Evolutionary conservation across 2,113 vertebrate genomes (phyloP).

Genomic region (Neoarius graeffei): DNA sequence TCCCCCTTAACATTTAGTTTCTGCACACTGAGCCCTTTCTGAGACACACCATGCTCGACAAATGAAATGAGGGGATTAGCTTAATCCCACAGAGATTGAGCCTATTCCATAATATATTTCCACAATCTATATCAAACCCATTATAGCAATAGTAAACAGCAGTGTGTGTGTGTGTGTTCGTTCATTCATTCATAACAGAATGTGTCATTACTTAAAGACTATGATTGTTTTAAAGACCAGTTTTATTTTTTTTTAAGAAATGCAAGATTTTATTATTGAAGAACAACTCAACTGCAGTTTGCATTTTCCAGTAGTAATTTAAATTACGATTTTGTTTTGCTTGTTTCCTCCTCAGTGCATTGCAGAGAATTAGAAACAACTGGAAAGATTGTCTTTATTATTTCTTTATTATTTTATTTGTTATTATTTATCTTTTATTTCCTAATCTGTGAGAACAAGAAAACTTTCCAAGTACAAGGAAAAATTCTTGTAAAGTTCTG

Average conservation of each 20-base stretch:
- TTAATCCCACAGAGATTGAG: conserved; percentile 54
- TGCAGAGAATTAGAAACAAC: neutral
- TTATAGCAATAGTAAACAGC: conserved; percentile 31
- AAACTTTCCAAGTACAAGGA: neutral
- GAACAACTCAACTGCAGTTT: neutral
- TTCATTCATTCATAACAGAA: neutral
- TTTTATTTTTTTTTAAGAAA: neutral
- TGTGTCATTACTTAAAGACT: neutral
- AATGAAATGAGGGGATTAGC: conserved; percentile 57
- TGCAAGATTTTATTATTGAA: neutral
- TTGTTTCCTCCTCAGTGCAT: neutral
- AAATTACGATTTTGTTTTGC: neutral
- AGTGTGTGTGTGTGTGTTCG: neutral
- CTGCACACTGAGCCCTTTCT: conserved; percentile 33
- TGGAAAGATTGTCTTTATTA: neutral
- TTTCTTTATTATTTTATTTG: neutral
- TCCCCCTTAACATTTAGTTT: conserved; percentile 31
- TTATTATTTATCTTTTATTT: neutral
- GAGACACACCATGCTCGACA: conserved; percentile 44
- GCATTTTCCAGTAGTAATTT: neutral
- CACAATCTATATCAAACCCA: conserved; percentile 46
- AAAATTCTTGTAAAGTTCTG: neutral
- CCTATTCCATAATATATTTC: conserved; percentile 51
- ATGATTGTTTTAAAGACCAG: neutral
- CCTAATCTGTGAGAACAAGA: neutral